Conservation (phyloP, 2,888 invertebrate genomes). For the Physocephala rufipes region DNA sequence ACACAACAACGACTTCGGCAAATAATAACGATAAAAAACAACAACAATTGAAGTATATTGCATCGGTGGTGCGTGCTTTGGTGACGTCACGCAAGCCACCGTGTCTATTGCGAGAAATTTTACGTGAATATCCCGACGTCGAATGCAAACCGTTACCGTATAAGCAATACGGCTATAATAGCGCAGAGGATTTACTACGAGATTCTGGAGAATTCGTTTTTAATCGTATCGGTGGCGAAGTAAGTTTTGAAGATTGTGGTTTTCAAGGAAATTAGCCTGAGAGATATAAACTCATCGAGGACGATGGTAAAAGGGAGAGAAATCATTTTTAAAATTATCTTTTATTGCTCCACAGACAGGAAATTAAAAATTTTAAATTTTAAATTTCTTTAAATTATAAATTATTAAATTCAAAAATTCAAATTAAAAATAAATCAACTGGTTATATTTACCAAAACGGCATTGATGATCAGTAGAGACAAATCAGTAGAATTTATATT, state of each 20-base stretch:
- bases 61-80: conserved; percentile 57
- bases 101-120: conserved; percentile 54
- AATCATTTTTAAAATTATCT: no score
- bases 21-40: conserved; percentile 41
- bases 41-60: conserved; percentile 52
- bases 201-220: conserved; percentile 70
- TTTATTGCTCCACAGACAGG: no score
- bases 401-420: no score
- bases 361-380: no score
- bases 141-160: conserved; percentile 74
- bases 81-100: conserved; percentile 60
- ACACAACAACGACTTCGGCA: no score
- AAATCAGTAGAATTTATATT: not conserved
- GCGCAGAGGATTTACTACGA: conserved; percentile 71
- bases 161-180: conserved; percentile 69
- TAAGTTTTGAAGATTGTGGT: conserved; percentile 47
- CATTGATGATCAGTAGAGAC: not conserved
- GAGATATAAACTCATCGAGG: not conserved
- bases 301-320: not conserved
- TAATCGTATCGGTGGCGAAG: conserved; percentile 68
- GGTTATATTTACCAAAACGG: no score
- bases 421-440: no score
- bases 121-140: conserved; percentile 72
- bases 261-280: not conserved
- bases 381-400: no score